phyloP scores from a whole-genome alignment of 2,113 vertebrate genomes.

The Syngnathus scovelli region DNA sequence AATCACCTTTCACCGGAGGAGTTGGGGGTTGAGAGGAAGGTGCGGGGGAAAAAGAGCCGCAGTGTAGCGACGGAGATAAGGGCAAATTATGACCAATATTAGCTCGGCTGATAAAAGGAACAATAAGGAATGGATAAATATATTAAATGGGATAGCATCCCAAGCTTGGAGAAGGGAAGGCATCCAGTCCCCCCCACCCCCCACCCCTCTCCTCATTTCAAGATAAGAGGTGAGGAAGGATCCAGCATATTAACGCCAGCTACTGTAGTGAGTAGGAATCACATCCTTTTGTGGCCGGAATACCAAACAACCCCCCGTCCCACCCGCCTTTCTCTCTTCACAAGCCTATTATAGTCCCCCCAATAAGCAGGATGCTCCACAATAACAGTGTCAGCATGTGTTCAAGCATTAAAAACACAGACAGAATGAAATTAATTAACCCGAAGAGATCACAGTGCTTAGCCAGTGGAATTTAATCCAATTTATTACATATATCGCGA shows the following conservation, averaged over 20 bases:
- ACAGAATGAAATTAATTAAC: constrained; percentile 75
- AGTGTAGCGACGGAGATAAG: constrained; percentile 63
- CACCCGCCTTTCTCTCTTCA: constrained; percentile 36
- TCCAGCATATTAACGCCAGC: constrained; percentile 53
- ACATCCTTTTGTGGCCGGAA: constrained; percentile 55
- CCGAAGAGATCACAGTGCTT: constrained; percentile 67
- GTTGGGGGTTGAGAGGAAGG: constrained; percentile 36
- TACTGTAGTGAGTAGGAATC: constrained; percentile 49
- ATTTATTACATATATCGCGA: constrained; percentile 68
- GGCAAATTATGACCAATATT: constrained; percentile 75
- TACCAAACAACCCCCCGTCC: constrained; percentile 47
- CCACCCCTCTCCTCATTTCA: constrained; percentile 48
- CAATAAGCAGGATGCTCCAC: constrained; percentile 57
- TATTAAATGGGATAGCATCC: constrained; percentile 69
- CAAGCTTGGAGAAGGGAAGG: constrained; percentile 56
- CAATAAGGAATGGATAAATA: constrained; percentile 72
- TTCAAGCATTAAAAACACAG: constrained; percentile 69
- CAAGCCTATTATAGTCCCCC: constrained; percentile 56
- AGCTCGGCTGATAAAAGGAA: constrained; percentile 66
- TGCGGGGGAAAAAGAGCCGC: constrained; percentile 39
- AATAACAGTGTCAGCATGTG: constrained; percentile 69
- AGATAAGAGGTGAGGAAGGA: constrained; percentile 60
- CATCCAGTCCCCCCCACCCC: constrained; percentile 45
- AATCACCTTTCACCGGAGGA: constrained; percentile 65
- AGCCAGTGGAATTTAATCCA: constrained; percentile 70